Evolutionary conservation across 2,113 vertebrate species (phyloP), one percentile per base, ranked within the genome.

Genomic region (Hypomesus transpacificus): DNA sequence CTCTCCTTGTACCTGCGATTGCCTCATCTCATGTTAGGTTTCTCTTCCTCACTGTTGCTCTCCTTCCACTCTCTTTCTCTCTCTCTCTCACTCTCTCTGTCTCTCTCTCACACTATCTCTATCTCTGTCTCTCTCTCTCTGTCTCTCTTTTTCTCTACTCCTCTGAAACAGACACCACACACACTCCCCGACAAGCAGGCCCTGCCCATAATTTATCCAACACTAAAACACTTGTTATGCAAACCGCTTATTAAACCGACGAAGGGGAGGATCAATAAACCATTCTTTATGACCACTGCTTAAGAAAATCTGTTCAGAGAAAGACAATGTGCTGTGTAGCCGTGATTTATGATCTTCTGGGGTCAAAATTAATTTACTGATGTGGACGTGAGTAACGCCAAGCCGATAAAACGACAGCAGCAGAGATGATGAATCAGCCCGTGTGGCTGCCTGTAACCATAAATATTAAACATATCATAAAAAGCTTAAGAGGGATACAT

Each of bases 361-460:
- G 87, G 89, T 90, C 85, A 91, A 89, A 89, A 84, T 90, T 84
- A 82, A 91, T 87, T 90, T 88, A 86, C 85, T 87, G 84, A 88
- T 86, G 84, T 71, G 80, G 81, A 75, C 76, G 76, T 71, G 83
- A 84, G 84, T 82, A 87, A 85, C 78, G 64, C 77, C 74, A 75
- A 39, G 68, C 77, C 82, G 78, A 81, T 86, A 85, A 87, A 90
- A 81, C 67, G 75, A 79, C 83, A 74, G 68, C 66, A 77, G 74
- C 78, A 79, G 69, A 81, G 75, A 82, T 86, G 83, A 87, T 84
- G 85, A 86, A 86, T 86, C 82, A 73, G 83, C 78, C 73, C 24
- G 73, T 68, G 74, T 64, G 66, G 58, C 73, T 81, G 76, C 81
- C 85, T 81, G 76, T 75, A 74, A 77, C 80, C 84, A 86, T 89